These are phyloP conservation scores for Lingula anatina DNA, from an alignment of 2,888 invertebrate species.

Conservation along the genomic window DNA sequence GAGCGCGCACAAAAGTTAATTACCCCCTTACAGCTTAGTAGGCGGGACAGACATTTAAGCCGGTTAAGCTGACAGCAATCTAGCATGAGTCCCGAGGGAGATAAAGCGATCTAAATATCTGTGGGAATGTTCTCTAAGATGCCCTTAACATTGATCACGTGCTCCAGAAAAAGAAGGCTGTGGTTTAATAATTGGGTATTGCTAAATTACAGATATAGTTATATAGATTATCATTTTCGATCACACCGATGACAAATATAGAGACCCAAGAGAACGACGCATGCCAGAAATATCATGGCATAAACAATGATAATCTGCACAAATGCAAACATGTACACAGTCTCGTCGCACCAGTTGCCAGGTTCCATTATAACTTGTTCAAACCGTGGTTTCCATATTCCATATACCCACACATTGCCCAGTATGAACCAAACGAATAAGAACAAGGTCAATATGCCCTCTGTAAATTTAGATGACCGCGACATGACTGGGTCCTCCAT, in stretches of 20 bases:
- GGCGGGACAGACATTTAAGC: no score
- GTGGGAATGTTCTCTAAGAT: no score
- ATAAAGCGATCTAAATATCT: no score
- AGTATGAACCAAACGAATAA: constrained; percentile 70
- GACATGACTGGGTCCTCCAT: constrained; percentile 39
- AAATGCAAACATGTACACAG: constrained; percentile 70
- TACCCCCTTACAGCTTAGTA: no score
- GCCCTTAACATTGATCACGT: no score
- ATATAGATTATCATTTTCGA: no score
- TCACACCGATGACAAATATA: constrained; percentile 22
- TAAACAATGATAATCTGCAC: constrained; percentile 70
- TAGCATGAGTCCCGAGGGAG: no score
- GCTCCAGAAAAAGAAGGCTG: no score
- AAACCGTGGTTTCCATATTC: constrained; percentile 73
- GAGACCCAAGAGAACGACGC: constrained; percentile 17
- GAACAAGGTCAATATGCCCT: constrained; percentile 65
- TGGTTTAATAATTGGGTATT: no score
- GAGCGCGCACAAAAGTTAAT: no score
- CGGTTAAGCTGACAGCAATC: no score
- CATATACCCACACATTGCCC: constrained; percentile 75
- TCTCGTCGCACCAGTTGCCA: constrained; percentile 73
- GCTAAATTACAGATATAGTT: no score
- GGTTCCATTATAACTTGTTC: constrained; percentile 69
- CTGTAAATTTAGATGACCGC: constrained; percentile 62
- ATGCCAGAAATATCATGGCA: constrained; percentile 55